phyloP scores from a whole-genome alignment of 2,797 vertebrate species.

The Gallirallus australis region DNA sequence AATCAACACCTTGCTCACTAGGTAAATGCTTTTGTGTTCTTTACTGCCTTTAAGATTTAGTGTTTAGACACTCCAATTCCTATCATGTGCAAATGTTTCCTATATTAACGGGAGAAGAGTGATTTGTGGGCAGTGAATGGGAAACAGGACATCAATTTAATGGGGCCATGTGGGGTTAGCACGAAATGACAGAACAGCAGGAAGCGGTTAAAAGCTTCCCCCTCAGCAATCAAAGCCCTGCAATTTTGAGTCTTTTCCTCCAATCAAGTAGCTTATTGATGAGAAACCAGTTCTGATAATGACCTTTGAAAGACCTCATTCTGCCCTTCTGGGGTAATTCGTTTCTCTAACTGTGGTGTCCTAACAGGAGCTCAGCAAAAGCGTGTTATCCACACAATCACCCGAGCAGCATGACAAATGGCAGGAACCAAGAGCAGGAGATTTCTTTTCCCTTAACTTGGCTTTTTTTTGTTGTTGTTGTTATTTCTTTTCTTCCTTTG shows the following conservation, averaged over 20 bases:
- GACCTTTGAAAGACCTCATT: constrained; percentile 64
- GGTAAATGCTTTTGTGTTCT: neutral
- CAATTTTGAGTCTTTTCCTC: constrained; percentile 67
- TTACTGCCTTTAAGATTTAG: constrained; percentile 1
- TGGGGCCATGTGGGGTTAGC: constrained; percentile 58
- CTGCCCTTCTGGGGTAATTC: constrained; percentile 22
- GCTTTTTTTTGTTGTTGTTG: neutral
- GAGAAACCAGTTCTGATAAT: constrained; percentile 64
- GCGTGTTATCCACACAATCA: neutral
- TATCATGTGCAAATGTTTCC: constrained; percentile 44
- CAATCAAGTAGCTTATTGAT: constrained; percentile 68
- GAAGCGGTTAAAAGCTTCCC: constrained; percentile 72
- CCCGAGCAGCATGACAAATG: constrained; percentile 7
- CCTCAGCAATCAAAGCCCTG: constrained; percentile 62
- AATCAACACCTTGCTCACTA: neutral
- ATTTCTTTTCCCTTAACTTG: constrained; percentile 13
- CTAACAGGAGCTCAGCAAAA: constrained; percentile 32
- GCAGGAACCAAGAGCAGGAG: neutral
- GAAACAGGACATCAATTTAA: constrained; percentile 76
- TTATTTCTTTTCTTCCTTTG: neutral
- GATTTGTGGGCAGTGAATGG: constrained; percentile 68
- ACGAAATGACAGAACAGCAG: constrained; percentile 68
- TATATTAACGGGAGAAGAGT: constrained; percentile 63
- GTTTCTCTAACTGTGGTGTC: constrained; percentile 49
- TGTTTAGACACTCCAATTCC: constrained; percentile 9